Conservation (phyloP, 2,797 vertebrate species). For the Pachyuromys duprasi region DNA sequence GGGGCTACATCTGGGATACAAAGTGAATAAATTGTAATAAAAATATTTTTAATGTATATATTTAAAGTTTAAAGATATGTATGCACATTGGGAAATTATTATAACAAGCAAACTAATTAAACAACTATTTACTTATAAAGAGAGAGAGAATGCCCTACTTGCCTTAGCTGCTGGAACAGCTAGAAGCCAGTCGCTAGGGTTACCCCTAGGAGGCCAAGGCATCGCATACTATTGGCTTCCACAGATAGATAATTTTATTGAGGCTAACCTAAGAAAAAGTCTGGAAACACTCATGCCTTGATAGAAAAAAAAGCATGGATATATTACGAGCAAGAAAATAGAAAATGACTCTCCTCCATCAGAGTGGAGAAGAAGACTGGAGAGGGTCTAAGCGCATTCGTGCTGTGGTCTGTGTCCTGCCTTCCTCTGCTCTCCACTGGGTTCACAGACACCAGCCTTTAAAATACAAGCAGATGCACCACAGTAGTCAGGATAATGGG, state of each 20-base stretch:
- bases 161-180: not conserved
- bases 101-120: no score
- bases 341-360: slow-evolving; percentile 72
- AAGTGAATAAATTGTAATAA: no score
- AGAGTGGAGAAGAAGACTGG: slow-evolving; percentile 40
- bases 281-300: not conserved
- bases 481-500: not conserved
- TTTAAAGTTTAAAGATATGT: no score
- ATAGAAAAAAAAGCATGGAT: slow-evolving; percentile 58
- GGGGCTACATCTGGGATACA: no score
- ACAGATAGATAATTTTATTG: slow-evolving; percentile 48
- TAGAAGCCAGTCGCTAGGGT: not conserved
- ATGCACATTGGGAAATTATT: no score
- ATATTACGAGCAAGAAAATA: slow-evolving; percentile 69
- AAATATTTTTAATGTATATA: no score
- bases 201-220: not conserved
- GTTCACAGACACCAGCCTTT: not conserved
- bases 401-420: not conserved
- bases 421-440: not conserved
- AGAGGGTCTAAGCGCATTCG: slow-evolving; percentile 5
- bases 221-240: not conserved
- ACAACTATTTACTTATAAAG: no score
- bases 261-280: slow-evolving; percentile 44
- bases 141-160: not conserved
- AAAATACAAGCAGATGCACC: not conserved